phyloP scores from a whole-genome alignment of 2,797 vertebrate genomes.

The Staurois parvus region DNA sequence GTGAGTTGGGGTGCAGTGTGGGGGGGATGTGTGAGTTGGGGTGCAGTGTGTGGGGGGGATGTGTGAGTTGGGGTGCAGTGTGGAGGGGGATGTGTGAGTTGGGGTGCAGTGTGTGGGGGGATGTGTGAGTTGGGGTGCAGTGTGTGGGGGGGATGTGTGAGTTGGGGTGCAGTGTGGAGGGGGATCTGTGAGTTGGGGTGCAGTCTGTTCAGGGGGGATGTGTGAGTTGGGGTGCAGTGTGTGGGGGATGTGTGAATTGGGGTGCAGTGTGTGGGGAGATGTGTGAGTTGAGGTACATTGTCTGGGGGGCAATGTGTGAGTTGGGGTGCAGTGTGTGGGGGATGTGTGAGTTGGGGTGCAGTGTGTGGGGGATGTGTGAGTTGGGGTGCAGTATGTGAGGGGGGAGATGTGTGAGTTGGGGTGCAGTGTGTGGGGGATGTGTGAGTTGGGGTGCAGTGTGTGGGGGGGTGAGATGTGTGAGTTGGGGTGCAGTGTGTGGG shows the following conservation, averaged over 20 bases:
- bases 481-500: background rate
- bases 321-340: too few species aligned
- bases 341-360: too few species aligned
- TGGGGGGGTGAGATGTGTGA: background rate
- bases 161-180: background rate
- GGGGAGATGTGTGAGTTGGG: too few species aligned
- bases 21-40: background rate
- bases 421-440: background rate
- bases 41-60: background rate
- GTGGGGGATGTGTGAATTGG: background rate
- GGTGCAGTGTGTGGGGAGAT: background rate
- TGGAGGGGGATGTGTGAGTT: background rate
- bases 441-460: background rate
- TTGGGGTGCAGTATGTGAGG: background rate
- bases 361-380: conserved; percentile 4
- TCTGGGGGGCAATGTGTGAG: too few species aligned
- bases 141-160: background rate
- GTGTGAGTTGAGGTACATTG: too few species aligned
- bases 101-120: too few species aligned
- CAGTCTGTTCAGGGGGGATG: background rate
- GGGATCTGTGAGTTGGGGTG: too few species aligned
- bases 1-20: background rate
- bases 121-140: too few species aligned
- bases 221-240: background rate
- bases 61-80: too few species aligned